Evolutionary conservation across 2,113 vertebrate species (phyloP).

Genomic region (Prietella phreatophila): DNA sequence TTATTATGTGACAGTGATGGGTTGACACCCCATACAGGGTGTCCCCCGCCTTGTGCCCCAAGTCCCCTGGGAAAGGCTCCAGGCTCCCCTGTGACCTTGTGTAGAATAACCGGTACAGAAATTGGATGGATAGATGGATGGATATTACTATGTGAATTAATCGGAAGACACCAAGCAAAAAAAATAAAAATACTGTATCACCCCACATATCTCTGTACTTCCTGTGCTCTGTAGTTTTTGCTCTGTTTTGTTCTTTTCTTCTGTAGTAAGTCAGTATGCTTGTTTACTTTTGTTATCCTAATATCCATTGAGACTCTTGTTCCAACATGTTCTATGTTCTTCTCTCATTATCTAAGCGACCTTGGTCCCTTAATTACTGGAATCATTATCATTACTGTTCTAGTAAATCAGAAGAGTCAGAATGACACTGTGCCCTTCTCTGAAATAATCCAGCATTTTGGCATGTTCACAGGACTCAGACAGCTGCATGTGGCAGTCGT

Average conservation of each 20-base stretch:
- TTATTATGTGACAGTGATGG: no score
- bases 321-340: background rate
- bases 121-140: no score
- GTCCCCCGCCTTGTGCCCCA: background rate
- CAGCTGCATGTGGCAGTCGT: slow-evolving; percentile 12
- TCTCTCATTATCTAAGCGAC: no score
- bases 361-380: background rate
- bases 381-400: background rate
- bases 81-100: no score
- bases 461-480: background rate
- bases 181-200: background rate
- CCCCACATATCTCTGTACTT: background rate
- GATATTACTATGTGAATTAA: no score
- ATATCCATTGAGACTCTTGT: background rate
- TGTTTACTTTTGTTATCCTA: background rate
- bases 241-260: background rate
- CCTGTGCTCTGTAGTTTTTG: background rate
- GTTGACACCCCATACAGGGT: no score
- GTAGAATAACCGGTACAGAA: no score
- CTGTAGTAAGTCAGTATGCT: background rate
- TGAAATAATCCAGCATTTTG: background rate
- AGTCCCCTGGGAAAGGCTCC: no score
- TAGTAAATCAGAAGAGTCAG: background rate
- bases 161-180: no score
- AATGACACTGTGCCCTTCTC: background rate